Evolutionary conservation across 2,797 vertebrate species (phyloP), one percentile per base, ranked within the genome.

Genomic region (Spinibarbus caldwelli): DNA sequence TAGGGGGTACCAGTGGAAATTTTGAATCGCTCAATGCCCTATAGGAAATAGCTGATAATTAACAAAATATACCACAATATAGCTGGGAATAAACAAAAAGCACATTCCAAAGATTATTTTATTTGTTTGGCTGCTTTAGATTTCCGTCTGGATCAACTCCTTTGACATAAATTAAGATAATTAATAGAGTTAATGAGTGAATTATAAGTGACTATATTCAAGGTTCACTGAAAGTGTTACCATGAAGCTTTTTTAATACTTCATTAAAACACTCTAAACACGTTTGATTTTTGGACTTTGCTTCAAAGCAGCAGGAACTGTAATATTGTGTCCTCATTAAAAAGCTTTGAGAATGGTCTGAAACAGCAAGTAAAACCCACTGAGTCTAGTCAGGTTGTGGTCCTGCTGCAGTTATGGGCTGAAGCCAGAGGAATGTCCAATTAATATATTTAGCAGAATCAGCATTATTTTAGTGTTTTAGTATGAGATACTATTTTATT

Each of bases 341-440:
- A 49, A 73, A 21, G 26, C 1, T 43, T n/a, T 52, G 47, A 70
- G 10, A 36, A 73, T 47, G 45, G 17, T 70, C 45, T 76, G 36
- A 59, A 43, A 36, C 54, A 70, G 26, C n/a, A 26, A 5, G 15
- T 77, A 67, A 66, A 59, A 26, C 64, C 23, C 29, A 82, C 23
- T 78, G 43, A n/a, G 29, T 57, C 31, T 6, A 17, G 45, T 62
- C 43, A 14, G 57, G 19, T 23, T 73, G 17, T 82, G 36, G 17
- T 72, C 45, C 14, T 26, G 15, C 21, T 36, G 67, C 83, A 12
- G 14, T 66, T 81, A 34, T 59, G 41, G 81, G 82, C 29, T 15
- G 62, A 66, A 80, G 62, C 77, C 12, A 4, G 62, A 52, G 52
- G 67, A 88, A 78, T 59, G 59, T 82, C 84, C 47, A 57, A n/a